These are phyloP conservation scores for Caenorhabditis plicata DNA, from an alignment of 2,888 invertebrate genomes.

Conservation along the genomic window DNA sequence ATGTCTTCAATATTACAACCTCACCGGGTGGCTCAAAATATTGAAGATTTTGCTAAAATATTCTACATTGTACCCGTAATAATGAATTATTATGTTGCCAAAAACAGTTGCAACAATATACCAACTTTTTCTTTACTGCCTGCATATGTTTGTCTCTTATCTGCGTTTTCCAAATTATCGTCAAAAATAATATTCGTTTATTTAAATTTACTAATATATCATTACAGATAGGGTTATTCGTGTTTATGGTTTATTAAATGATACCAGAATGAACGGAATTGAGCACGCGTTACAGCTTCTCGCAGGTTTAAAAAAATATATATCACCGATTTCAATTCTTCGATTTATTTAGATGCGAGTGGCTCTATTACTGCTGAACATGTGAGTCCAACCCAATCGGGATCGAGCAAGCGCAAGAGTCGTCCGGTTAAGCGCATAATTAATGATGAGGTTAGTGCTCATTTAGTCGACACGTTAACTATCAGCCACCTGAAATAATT, in stretches of 20 bases:
- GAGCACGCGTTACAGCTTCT: slow-evolving; percentile 20
- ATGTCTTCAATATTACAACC: slow-evolving; percentile 31
- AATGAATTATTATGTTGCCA: no score
- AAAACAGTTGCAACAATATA: no score
- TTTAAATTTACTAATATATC: no score
- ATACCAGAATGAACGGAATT: slow-evolving; percentile 21
- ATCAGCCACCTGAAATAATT: no score
- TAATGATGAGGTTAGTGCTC: slow-evolving; percentile 26
- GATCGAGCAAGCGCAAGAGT: slow-evolving; percentile 34
- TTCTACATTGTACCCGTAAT: no score
- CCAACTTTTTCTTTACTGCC: background rate
- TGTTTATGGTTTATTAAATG: slow-evolving; percentile 15
- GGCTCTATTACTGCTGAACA: slow-evolving; percentile 17
- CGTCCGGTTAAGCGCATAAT: slow-evolving; percentile 34
- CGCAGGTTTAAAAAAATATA: no score
- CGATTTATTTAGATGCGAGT: slow-evolving; percentile 10
- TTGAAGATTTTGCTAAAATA: no score
- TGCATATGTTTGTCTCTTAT: background rate
- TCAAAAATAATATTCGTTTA: no score
- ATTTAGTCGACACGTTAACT: no score
- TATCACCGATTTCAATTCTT: no score
- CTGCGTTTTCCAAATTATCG: no score
- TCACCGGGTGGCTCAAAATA: slow-evolving; percentile 23
- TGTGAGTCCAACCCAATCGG: slow-evolving; percentile 25
- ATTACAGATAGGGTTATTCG: no score